Evolutionary conservation across 2,888 invertebrate genomes (phyloP), one percentile per base, ranked within the genome.

Genomic region (Hirtodrosophila confusa): DNA sequence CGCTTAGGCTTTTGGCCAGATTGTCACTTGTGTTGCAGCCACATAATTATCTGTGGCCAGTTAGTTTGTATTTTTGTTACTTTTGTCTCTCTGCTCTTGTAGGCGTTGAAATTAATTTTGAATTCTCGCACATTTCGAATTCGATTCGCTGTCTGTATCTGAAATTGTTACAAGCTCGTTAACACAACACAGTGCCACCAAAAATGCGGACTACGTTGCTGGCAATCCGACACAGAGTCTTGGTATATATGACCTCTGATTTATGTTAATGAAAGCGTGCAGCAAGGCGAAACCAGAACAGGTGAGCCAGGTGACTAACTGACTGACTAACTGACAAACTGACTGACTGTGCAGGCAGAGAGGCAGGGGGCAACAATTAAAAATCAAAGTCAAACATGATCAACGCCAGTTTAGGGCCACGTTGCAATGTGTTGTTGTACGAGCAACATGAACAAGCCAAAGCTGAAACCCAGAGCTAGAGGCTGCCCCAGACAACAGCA

Each of bases 301-400:
- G 86, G 89, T 88, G 89, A 88, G 83, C 73, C 9, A 17, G 17
- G 5, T 27, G 27, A 6, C 27, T 27, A 27, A 27, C 27, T 27
- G 27, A 27, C 6, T 27, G 27, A 5, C 6, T 27, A 3, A 27
- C 27, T 27, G 27, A 6, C 9, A 1, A 6, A 9, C 31, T 17
- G 48, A 39, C 29, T 51, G 39, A 17, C 37, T 11, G 41, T 5
- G 41, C 7, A 31, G 31, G 5, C 27, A 27, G 27, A 27, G 40
- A 47, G 55, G 58, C 70, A 70, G 66, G 65, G 58, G 78, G 87
- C 89, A 90, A 90, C 90, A 90, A 90, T 90, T 90, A 90, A 90
- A 90, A 90, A 90, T 90, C 90, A 90, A 90, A 90, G 90, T 90
- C 89, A 89, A 90, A 90, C 90, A 90, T 90, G 90, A 90, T 90